These are phyloP conservation scores for Brachyalestes nurse DNA, from an alignment of 2,797 vertebrate genomes.

Conservation along the genomic window DNA sequence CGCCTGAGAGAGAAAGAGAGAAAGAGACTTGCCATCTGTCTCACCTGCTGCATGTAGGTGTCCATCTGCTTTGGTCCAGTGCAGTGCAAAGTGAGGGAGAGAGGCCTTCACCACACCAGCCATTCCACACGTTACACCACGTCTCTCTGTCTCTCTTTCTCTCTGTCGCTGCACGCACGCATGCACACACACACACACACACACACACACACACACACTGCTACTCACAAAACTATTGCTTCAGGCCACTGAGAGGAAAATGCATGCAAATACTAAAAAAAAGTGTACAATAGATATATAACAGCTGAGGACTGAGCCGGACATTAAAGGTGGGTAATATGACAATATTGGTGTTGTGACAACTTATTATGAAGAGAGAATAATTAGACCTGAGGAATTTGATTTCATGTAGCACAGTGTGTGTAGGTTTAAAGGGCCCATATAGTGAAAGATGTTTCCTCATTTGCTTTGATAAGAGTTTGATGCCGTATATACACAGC, in stretches of 20 bases:
- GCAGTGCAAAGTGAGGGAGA: conserved; percentile 61
- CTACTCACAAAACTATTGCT: conserved; percentile 1
- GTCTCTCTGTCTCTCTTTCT: background rate
- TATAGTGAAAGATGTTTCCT: no score
- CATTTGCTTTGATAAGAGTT: no score
- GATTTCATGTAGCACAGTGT: no score
- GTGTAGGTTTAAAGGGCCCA: no score
- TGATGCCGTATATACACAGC: no score
- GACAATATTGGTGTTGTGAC: no score
- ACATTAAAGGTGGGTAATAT: no score
- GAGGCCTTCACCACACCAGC: background rate
- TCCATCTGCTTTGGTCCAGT: conserved; percentile 85
- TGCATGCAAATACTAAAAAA: conserved; percentile 10
- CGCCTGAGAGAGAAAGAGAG: conserved; percentile 17
- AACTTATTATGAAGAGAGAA: no score
- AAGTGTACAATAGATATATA: background rate
- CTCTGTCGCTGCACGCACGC: background rate
- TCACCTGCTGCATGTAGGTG: conserved; percentile 87
- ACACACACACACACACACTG: conserved; percentile 4
- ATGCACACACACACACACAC: conserved; percentile 4
- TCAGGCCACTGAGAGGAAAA: conserved; percentile 60
- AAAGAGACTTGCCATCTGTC: conserved; percentile 80
- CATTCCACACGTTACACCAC: conserved; percentile 7
- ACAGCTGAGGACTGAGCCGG: no score
- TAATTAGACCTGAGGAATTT: no score